Percentiles rank a stretch among this genome's conserved stretches.
phyloP scores from a whole-genome alignment of 2,113 vertebrate genomes.

The Lepus europaeus region DNA sequence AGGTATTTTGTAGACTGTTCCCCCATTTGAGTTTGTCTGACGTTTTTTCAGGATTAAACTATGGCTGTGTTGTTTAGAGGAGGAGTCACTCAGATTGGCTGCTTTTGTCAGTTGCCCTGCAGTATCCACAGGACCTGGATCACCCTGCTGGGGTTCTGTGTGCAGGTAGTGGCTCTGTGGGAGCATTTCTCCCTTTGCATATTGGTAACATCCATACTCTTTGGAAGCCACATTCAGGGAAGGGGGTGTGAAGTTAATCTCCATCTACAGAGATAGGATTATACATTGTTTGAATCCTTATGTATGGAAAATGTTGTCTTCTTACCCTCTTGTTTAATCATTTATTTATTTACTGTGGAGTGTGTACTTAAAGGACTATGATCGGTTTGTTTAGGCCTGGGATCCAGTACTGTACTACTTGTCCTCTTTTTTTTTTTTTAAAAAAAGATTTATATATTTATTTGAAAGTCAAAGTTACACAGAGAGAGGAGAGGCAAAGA shows the following conservation, averaged over 20 bases:
- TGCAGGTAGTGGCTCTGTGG: background rate
- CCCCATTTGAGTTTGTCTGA: background rate
- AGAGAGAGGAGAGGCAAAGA: too few relatives aligned
- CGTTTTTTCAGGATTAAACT: background rate
- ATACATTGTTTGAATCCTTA: constrained; percentile 3
- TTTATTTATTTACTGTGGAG: background rate
- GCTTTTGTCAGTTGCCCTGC: too few relatives aligned
- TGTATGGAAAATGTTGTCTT: background rate
- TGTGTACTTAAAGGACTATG: background rate
- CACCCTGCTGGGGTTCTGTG: background rate
- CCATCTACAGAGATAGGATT: background rate
- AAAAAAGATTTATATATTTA: background rate
- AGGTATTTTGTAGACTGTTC: too few relatives aligned
- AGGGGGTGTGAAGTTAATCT: background rate
- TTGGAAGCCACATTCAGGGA: background rate
- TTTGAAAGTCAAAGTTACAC: too few relatives aligned
- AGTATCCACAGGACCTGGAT: background rate
- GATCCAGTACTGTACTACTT: background rate
- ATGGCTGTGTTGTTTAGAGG: background rate
- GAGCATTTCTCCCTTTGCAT: background rate
- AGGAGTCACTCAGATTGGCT: too few relatives aligned
- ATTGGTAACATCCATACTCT: background rate
- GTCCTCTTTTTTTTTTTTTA: background rate
- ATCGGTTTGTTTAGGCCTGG: background rate
- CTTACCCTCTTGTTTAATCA: background rate